Evolutionary conservation across 92 coral and sea anemone species (phyloP).

Genomic region (Epizoanthus scotinus): DNA sequence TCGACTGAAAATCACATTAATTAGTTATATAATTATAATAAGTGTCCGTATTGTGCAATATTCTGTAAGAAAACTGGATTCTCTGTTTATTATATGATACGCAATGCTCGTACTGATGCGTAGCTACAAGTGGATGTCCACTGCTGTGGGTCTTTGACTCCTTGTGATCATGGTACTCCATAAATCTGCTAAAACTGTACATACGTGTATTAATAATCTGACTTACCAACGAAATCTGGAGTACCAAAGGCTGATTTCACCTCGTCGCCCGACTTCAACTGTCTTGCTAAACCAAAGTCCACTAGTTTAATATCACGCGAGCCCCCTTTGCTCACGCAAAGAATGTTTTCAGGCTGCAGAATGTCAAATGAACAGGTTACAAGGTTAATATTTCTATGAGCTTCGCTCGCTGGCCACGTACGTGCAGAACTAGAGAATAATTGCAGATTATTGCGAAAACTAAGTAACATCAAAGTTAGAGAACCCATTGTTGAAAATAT

Average conservation of each 20-base stretch:
- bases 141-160: too few species aligned
- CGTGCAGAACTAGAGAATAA: background rate
- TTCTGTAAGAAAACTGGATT: too few species aligned
- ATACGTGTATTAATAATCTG: background rate
- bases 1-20: too few species aligned
- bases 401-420: background rate
- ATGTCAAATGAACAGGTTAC: background rate
- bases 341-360: slow-evolving; percentile 90
- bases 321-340: slow-evolving; percentile 75
- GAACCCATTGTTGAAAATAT: too few species aligned
- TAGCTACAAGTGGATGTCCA: too few species aligned
- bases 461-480: background rate
- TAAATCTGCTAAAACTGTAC: too few species aligned
- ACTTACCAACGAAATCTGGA: slow-evolving; percentile 96
- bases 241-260: slow-evolving; percentile 92
- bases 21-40: too few species aligned
- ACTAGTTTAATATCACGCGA: slow-evolving; percentile 87
- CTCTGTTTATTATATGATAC: too few species aligned
- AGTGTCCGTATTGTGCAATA: too few species aligned
- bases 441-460: background rate
- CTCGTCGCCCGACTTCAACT: slow-evolving; percentile 74
- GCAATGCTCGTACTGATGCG: too few species aligned
- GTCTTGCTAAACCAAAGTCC: slow-evolving; percentile 95
- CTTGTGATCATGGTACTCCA: too few species aligned
- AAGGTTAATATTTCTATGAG: too few species aligned